Base-by-base conservation (phyloP, 2,797 vertebrate genomes). In the Siniperca scherzeri region DNA sequence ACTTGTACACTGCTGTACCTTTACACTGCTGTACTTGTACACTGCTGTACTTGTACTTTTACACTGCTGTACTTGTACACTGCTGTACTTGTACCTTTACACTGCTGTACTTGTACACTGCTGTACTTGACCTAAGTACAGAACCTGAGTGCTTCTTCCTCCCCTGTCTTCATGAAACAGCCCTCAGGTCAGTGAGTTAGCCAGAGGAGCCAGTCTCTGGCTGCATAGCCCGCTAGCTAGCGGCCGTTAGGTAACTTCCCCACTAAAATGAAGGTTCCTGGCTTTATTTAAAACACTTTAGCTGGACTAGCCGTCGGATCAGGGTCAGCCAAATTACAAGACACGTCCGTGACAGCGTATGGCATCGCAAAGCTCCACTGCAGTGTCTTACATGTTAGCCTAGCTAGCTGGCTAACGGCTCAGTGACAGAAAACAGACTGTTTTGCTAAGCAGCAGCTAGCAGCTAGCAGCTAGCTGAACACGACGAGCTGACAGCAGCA, bases 381-480 rank as follows among this genome's bases (percentile, higher is more conserved):
- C 42, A 38, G 17, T 33, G 11, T 17, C 21, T 33, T n/a, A 11
- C 36, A 64, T 21, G 70, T 27, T 27, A 30, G 42, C 12, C 8
- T 7, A 57, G 60, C 62, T 68, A 17, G 53, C 71, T 44, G 25
- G 82, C 78, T 78, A 86, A 73, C 64, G 61, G 50, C 67, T 78
- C 66, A 25, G 64, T 72, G 57, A 85, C 76, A 80, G 16, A 36
- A 30, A 46, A 69, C 69, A 60, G 42, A 25, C 42, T 21, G 70
- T 50, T 33, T n/a, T 8, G 68, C 55, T 44, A 13, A 65, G 36
- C 44, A 60, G 70, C 44, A 42, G 68, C 64, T 64, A 80, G 30
- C 64, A 17, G 69, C 46, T 56, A 77, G 3, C 60, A 48, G 68
- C 71, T 65, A 78, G 22, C 40, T 56, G 78, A 13, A 55, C 30